Evolutionary conservation across 2,797 vertebrate species (phyloP), one percentile per base, ranked within the genome.

Genomic region (Nyctibius grandis): DNA sequence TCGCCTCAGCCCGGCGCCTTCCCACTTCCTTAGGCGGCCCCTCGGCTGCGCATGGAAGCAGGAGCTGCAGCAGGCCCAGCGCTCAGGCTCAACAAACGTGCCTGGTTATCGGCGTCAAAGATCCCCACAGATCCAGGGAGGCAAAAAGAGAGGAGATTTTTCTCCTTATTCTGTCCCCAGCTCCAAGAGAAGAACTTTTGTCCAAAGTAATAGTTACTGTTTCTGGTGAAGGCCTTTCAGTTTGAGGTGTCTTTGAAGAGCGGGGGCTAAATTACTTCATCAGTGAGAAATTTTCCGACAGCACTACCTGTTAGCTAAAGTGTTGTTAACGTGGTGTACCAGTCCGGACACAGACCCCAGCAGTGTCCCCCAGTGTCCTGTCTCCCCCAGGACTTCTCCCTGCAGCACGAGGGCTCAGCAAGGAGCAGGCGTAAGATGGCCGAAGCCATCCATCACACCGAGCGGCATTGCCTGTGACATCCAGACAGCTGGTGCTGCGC

Each of bases 361-460:
- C 16, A 0, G 0, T 45, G 33, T 29, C 54, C 26, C 33, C 7
- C 33, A 0, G 18, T 14, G 31, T 19, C 36, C 45, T 1, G 0
- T 11, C 57, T 59, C 61, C 51, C 51, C 29, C 31, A 4, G 4
- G 23, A 23, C 21, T n/a, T 19, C 13, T 59, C 34, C 63, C 42
- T 42, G 59, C 33, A 31, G 69, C n/a, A 9, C 26, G 2, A 0
- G 5, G 25, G 5, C 53, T 59, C 15, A 2, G 22, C 40, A 21
- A 17, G 50, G 33, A 79, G 67, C 57, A 36, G 51, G 23, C 6
- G 7, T 38, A 44, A 19, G 26, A 2, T 0, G 48, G n/a, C 48
- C 9, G 5, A 36, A 15, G n/a, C n/a, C 48, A 15, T n/a, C 40
- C 21, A 0, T 33, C 42, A 3, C 10, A 0, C 2, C 0, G 1